phyloP scores from a whole-genome alignment of 2,797 vertebrate genomes.

The Acanthurus tractus region DNA sequence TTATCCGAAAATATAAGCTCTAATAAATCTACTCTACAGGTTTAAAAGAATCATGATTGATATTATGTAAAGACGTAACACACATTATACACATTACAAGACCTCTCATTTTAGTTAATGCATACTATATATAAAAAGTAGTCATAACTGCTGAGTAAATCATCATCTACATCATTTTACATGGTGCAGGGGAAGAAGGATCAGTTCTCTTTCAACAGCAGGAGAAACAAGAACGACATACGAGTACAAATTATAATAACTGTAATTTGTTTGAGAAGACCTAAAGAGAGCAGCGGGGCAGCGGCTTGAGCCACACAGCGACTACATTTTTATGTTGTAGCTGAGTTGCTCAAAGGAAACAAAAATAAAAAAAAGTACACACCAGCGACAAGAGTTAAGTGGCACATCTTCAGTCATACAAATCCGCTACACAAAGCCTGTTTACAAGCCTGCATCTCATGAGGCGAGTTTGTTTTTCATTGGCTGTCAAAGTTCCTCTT shows the following conservation, averaged over 20 bases:
- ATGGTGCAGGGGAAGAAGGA: neutral
- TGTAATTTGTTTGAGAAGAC: neutral
- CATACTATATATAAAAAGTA: no score
- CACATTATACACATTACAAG: neutral
- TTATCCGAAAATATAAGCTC: neutral
- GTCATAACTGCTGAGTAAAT: neutral
- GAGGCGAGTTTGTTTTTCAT: constrained; percentile 47
- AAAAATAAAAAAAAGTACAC: constrained; percentile 28
- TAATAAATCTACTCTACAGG: neutral
- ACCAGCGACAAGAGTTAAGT: constrained; percentile 34
- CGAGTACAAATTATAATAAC: neutral
- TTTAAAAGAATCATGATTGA: neutral
- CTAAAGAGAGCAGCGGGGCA: neutral
- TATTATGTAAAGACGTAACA: neutral
- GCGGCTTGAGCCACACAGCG: no score
- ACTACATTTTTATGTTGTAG: no score
- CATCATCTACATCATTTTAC: neutral
- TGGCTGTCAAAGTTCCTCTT: constrained; percentile 52
- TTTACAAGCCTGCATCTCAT: constrained; percentile 60
- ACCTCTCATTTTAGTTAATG: neutral
- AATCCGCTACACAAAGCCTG: constrained; percentile 47
- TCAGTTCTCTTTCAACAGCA: neutral
- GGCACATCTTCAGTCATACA: constrained; percentile 28
- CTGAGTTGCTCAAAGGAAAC: neutral
- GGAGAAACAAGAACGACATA: neutral